Evolutionary conservation across 2,797 vertebrate species (phyloP).

Genomic region (Schizopygopsis malacanthus): DNA sequence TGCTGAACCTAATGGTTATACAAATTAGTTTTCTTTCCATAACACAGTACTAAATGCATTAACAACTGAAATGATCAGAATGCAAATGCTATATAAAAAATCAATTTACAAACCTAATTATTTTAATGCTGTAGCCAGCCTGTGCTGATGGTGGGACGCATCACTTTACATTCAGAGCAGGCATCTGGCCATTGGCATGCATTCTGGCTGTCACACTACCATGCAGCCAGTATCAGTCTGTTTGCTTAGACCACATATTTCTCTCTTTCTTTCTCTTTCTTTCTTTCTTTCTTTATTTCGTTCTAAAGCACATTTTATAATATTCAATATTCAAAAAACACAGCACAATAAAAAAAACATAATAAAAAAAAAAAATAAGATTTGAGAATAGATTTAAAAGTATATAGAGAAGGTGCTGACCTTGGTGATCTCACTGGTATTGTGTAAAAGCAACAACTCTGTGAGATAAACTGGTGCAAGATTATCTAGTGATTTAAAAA

Average conservation of each 20-base stretch:
- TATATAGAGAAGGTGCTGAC: not conserved
- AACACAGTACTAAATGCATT: not conserved
- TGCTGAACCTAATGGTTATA: not conserved
- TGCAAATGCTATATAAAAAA: not conserved
- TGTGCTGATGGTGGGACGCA: not conserved
- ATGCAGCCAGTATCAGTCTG: slow-evolving; percentile 22
- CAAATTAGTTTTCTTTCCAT: not conserved
- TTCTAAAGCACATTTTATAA: no score
- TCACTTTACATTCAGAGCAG: slow-evolving; percentile 6
- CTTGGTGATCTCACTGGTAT: not conserved
- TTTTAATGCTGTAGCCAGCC: not conserved
- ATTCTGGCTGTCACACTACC: slow-evolving; percentile 12
- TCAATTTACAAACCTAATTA: not conserved
- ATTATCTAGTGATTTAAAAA: not conserved
- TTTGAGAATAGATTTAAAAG: not conserved
- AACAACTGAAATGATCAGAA: no score
- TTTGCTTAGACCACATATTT: slow-evolving; percentile 7
- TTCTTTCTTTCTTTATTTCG: no score
- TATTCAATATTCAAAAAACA: no score
- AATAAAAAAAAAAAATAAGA: not conserved
- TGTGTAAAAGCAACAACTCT: not conserved
- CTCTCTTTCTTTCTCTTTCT: no score
- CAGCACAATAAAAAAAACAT: no score
- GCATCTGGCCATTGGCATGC: not conserved
- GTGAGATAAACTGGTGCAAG: no score